A percentile compares a stretch with the other conserved stretches of the same genome.
Evolutionary conservation across 2,888 invertebrate genomes (phyloP).

Genomic region (Abscondita cerata): DNA sequence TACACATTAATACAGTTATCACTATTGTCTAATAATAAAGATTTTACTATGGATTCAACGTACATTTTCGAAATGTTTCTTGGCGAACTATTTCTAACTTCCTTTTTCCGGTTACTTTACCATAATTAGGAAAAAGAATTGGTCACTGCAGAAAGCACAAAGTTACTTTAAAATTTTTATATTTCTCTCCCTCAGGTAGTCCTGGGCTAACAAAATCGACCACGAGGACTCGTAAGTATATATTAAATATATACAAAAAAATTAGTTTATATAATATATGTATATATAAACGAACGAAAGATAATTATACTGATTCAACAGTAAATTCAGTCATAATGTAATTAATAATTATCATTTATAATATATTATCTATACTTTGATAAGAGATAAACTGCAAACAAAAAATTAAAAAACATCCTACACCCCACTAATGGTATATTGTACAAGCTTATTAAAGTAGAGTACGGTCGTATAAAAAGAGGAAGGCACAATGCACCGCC

Average conservation of each 20-base stretch:
- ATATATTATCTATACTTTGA: constrained; percentile 15
- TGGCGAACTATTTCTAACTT: no score
- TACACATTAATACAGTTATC: no score
- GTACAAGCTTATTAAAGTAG: constrained; percentile 35
- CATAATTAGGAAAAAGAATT: no score
- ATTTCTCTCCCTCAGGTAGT: constrained; percentile 59
- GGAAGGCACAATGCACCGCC: constrained; percentile 58
- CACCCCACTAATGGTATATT: constrained; percentile 33
- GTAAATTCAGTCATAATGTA: constrained; percentile 28
- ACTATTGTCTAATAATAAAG: no score
- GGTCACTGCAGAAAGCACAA: no score
- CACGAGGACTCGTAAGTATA: constrained; percentile 54
- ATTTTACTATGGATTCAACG: no score
- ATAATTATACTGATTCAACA: constrained; percentile 28
- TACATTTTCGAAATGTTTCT: no score
- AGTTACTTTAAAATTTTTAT: constrained; percentile 49
- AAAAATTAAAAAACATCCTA: constrained; percentile 28
- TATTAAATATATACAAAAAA: constrained; percentile 36
- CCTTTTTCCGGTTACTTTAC: no score
- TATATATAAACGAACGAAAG: constrained; percentile 30
- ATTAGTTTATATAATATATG: constrained; percentile 31
- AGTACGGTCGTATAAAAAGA: constrained; percentile 55
- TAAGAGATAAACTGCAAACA: constrained; percentile 29
- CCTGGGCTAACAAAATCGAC: constrained; percentile 59
- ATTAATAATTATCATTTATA: constrained; percentile 17